Base-by-base conservation (phyloP, 2,888 invertebrate species). In the Balanococcus diminutus region DNA sequence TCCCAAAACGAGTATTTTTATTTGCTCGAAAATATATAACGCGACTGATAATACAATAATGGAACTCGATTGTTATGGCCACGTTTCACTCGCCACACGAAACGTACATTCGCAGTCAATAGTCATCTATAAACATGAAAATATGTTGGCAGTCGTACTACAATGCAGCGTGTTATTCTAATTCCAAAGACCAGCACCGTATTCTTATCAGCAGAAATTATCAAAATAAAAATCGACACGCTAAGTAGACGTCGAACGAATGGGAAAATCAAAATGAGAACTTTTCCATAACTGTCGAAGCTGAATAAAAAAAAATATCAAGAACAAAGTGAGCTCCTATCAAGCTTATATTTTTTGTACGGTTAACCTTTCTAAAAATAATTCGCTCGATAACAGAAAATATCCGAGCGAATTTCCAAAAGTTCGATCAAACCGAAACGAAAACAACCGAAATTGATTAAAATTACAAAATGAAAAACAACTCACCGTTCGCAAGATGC, bases 31-130 rank as follows among this genome's bases (percentile, higher is more conserved):
- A 67, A 67, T 67, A n/a, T 4, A 28, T 28, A 67, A 67, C 67
- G 14, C 28, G 6, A 67, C n/a, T n/a, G 14, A 67, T 67, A 67
- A 46, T 46, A 46, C 46, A 61, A 75, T 75, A 75, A 75, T 75
- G 75, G 75, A 75, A 75, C 8, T 32, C 75, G 75, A 75, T 75
- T 75, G 31, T 75, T 75, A 67, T 36, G 75, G 75, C 75, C 75
- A 75, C 75, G 75, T 75, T 75, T 75, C 75, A 36, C 75, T 75
- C 19, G 36, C 36, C 36, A 8, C 32, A 75, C 11, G 28, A 67
- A 67, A 28, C 28, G 72, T 25, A 25, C 61, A 61, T 72, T 72
- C 72, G 11, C 61, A n/a, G n/a, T n/a, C n/a, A n/a, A n/a, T n/a
- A 31, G 9, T 31, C 16, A 2, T 72, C 72, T 32, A n/a, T n/a